These are phyloP conservation scores for Calephelis virginiensis DNA, from an alignment of 1,140 invertebrate genomes.

Conservation along the genomic window DNA sequence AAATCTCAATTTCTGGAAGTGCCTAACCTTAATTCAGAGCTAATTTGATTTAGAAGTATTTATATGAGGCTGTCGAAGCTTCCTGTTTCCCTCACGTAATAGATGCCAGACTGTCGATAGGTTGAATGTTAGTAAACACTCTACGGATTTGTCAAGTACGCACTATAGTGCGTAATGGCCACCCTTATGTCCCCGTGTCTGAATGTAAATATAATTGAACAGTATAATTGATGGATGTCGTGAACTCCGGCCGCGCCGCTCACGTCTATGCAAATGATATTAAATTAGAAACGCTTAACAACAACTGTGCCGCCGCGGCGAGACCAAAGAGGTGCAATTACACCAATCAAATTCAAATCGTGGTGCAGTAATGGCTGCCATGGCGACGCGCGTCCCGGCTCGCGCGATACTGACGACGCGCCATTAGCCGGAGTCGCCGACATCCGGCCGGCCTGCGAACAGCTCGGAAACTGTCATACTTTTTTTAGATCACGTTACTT, in stretches of 20 bases:
- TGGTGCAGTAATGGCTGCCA: slow-evolving; percentile 60
- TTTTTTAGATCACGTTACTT: too few relatives aligned
- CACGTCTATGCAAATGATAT: slow-evolving; percentile 77
- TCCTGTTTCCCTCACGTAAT: too few relatives aligned
- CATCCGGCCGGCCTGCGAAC: slow-evolving; percentile 23
- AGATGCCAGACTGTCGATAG: too few relatives aligned
- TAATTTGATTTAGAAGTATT: too few relatives aligned
- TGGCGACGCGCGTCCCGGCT: background rate
- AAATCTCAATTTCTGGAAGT: too few relatives aligned
- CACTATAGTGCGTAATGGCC: too few relatives aligned
- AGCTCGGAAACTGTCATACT: too few relatives aligned
- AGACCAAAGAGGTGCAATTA: slow-evolving; percentile 75
- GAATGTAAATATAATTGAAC: background rate
- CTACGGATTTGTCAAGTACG: too few relatives aligned
- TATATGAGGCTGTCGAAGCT: too few relatives aligned
- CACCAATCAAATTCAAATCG: slow-evolving; percentile 76
- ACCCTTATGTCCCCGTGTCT: too few relatives aligned
- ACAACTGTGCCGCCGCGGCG: slow-evolving; percentile 65
- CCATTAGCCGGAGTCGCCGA: slow-evolving; percentile 33
- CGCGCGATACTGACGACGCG: slow-evolving; percentile 38
- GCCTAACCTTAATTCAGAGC: too few relatives aligned
- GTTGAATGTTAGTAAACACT: too few relatives aligned
- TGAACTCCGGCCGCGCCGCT: slow-evolving; percentile 25
- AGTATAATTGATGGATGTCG: background rate
- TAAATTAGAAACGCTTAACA: slow-evolving; percentile 77